Evolutionary conservation across 2,888 invertebrate species (phyloP), one percentile per base, ranked within the genome.

Genomic region (Sphinx pinastri): DNA sequence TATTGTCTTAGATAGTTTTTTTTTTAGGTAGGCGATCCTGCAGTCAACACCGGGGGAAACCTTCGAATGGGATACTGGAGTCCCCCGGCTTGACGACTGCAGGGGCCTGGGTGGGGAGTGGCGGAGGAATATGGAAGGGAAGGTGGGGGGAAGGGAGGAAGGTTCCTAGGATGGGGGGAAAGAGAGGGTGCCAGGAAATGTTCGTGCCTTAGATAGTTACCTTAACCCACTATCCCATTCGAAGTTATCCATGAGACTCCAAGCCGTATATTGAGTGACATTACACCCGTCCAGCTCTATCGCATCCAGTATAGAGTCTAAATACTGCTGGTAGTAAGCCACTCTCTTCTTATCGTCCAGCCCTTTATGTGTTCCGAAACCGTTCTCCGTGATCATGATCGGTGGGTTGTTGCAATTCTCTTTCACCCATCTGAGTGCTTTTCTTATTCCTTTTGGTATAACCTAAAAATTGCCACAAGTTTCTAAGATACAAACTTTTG

Each of bases 321-420:
- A 58, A 69, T 93, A 92, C 12, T 76, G 75, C 19, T 73, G 82
- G 58, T 86, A 85, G 76, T 91, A 95, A 0, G 84, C 73, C 0
- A 94, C 80, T n/a, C 95, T 84, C 1, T 88, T 89, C 7, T 84
- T 78, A 54, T 94, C 89, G n/a, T 89, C 58, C 5, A 81, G 38
- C 11, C 86, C 88, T 0, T 85, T 86, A 1, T 78, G 81, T 38
- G 94, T 95, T 0, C 94, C 92, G 81, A 91, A 95, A 1, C 96
- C 96, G 76, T 95, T 96, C 79, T 96, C 96, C 0, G 94, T 95
- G 49, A 96, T 93, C 75, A 95, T 84, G 10, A 96, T 91, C 66
- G 88, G 88, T 0, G 94, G 91, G 75, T 95, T 90, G 51, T 94
- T 89, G 80, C 95, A 96, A 47, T 89, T 89, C 0, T 93, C 83